Evolutionary conservation across 2,113 vertebrate genomes (phyloP), one percentile per base, ranked within the genome.

Genomic region (Petroica traversi): DNA sequence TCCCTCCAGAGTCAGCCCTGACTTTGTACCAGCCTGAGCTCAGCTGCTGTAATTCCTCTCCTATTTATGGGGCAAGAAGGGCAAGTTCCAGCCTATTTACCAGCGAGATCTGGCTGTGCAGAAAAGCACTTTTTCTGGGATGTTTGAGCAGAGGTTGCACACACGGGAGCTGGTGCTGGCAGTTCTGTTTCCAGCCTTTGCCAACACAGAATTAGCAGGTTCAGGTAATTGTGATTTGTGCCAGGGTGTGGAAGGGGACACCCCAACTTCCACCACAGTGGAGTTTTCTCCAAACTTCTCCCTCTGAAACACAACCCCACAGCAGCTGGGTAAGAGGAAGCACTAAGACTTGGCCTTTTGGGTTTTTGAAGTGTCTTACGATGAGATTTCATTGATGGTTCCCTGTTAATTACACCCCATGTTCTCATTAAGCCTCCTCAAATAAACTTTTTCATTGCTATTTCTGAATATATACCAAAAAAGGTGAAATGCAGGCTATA

Each of bases 121-220:
- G 75, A 91, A 72, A 89, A 3, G 3, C 29, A 2, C 40, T 24
- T 89, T 91, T 77, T 43, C 33, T 19, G 46, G 46, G 28, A 1
- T 18, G 19, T 41, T 69, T 57, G 85, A 69, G 78, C 68, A 72
- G 49, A 55, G 73, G 11, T 33, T n/a, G 19, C 33, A 14, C 59
- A 28, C 4, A 0, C 0, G 0, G 59, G 77, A 73, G 40, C 19
- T 8, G 1, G 19, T 20, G 43, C 14, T 1, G 1, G 52, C 46
- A 41, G 18, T 16, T 76, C 77, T 16, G 33, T 14, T 43, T 33
- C 26, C 3, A 3, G 71, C 19, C 15, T 57, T 49, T 45, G 71
- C 52, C 79, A 72, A 16, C 0, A 0, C 0, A 0, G 66, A 19
- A 58, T 78, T 38, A 11, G 15, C 4, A 14, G 16, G 18, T 28